These are phyloP conservation scores for Adineta ricciae DNA, from an alignment of 2,888 invertebrate genomes.

Conservation along the genomic window DNA sequence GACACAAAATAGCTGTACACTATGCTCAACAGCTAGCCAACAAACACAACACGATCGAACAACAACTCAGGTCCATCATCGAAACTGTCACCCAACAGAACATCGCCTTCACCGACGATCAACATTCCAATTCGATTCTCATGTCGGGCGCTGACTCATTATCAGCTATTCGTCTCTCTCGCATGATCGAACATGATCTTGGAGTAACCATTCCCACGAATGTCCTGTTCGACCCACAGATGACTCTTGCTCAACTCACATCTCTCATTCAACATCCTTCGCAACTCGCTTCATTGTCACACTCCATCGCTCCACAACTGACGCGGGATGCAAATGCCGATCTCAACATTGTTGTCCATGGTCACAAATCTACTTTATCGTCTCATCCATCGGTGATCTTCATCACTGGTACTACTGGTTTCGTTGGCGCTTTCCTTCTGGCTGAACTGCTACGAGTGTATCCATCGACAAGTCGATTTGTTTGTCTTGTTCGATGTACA, in stretches of 20 bases:
- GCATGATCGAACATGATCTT: background rate
- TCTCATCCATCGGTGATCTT: background rate
- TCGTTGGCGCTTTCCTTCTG: background rate
- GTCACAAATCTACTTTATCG: too few relatives aligned
- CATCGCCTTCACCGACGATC: too few relatives aligned
- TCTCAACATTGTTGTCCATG: background rate
- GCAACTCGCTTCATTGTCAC: background rate
- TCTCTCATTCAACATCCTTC: background rate
- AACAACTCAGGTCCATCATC: background rate
- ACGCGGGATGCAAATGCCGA: background rate
- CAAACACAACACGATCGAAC: background rate
- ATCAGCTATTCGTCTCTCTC: background rate
- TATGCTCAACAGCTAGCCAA: slow-evolving; percentile 36
- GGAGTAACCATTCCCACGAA: background rate
- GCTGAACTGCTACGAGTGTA: background rate
- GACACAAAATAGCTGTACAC: slow-evolving; percentile 20
- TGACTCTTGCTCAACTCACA: background rate
- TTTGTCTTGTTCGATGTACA: background rate
- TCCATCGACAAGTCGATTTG: background rate
- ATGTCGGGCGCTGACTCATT: background rate
- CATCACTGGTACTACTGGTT: background rate
- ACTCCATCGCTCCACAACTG: background rate
- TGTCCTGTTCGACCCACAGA: background rate
- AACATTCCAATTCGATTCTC: too few relatives aligned
- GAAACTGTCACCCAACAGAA: background rate